Conservation (phyloP, 2,888 invertebrate species). For the Napeogenes sylphis region DNA sequence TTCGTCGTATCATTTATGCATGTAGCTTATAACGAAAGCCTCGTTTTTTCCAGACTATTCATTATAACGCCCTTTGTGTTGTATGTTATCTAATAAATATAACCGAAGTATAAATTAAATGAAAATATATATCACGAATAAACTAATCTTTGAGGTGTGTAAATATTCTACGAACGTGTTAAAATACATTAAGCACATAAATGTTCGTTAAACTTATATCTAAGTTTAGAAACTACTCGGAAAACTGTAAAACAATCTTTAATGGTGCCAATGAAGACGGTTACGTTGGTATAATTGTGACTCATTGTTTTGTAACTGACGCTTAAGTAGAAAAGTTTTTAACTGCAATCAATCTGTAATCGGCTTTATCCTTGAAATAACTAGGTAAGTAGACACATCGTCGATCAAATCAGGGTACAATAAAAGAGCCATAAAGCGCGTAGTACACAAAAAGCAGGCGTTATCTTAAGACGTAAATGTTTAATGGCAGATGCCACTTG, state of each 20-base stretch:
- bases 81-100: constrained; percentile 60
- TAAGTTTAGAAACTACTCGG: constrained; percentile 1
- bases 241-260: constrained; percentile 3
- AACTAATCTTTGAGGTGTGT: constrained; percentile 5
- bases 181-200: background rate
- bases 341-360: constrained; percentile 48
- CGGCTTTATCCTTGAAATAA: constrained; percentile 55
- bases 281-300: constrained; percentile 28
- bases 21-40: constrained; percentile 71
- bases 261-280: constrained; percentile 1
- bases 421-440: constrained; percentile 68
- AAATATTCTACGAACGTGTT: too few species aligned
- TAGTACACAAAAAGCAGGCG: constrained; percentile 64
- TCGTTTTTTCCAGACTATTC: constrained; percentile 73
- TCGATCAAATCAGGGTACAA: constrained; percentile 62
- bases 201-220: background rate
- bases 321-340: constrained; percentile 33
- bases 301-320: constrained; percentile 31
- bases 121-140: constrained; percentile 11
- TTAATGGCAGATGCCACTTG: constrained; percentile 62
- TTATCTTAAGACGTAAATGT: constrained; percentile 70
- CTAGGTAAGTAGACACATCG: constrained; percentile 49
- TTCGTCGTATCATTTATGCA: constrained; percentile 76
- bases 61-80: constrained; percentile 71
- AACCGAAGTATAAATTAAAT: constrained; percentile 49